phyloP scores from a whole-genome alignment of 2,888 invertebrate species.

The Ditylenchus weischeri region DNA sequence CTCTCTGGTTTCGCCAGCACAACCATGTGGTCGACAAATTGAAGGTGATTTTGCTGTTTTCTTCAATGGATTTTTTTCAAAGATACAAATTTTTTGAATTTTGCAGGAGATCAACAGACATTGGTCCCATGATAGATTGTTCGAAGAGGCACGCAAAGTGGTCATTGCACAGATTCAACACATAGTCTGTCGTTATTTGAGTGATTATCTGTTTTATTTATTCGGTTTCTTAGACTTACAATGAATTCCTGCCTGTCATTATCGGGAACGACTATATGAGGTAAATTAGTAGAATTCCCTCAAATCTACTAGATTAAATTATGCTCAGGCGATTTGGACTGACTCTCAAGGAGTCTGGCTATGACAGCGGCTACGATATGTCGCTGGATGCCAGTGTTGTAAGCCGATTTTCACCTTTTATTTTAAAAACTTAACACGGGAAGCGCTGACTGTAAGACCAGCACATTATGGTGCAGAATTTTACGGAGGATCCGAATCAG shows the following conservation, averaged over 20 bases:
- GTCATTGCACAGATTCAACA: conserved; percentile 66
- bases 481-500: too few relatives aligned
- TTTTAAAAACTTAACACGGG: too few relatives aligned
- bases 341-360: conserved; percentile 69
- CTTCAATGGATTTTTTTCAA: neutral
- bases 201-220: too few relatives aligned
- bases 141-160: conserved; percentile 61
- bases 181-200: conserved; percentile 36
- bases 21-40: conserved; percentile 51
- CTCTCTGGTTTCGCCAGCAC: conserved; percentile 56
- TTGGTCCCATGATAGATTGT: conserved; percentile 57
- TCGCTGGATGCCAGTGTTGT: conserved; percentile 70
- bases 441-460: too few relatives aligned
- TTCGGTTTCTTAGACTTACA: conserved; percentile 49
- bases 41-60: conserved; percentile 32
- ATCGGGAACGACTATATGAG: conserved; percentile 41
- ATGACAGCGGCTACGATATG: conserved; percentile 66
- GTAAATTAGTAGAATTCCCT: conserved; percentile 9
- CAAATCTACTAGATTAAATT: neutral
- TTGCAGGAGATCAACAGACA: conserved; percentile 48
- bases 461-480: too few relatives aligned
- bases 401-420: too few relatives aligned
- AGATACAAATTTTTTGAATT: neutral
- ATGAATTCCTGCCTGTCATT: conserved; percentile 59
- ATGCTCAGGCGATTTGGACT: conserved; percentile 69